These are phyloP conservation scores for Apodemus agrarius DNA, from an alignment of 2,797 vertebrate species.

Conservation along the genomic window DNA sequence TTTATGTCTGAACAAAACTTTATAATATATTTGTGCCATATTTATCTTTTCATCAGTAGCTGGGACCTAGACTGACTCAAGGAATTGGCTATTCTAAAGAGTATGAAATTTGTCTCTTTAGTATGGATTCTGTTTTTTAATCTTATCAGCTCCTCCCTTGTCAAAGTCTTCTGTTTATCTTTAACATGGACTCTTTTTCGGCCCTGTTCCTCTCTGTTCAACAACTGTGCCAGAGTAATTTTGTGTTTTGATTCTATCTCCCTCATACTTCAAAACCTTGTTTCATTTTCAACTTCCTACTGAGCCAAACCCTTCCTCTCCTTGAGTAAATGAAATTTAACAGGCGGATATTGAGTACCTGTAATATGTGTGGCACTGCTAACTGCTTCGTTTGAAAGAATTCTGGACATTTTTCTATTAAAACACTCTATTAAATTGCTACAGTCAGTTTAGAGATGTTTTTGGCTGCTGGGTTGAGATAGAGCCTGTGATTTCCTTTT, in stretches of 20 bases:
- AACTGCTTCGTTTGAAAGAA: background rate
- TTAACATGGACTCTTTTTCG: background rate
- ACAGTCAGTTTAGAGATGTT: background rate
- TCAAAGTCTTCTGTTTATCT: background rate
- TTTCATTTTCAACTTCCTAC: constrained; percentile 25
- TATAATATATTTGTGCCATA: background rate
- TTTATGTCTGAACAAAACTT: background rate
- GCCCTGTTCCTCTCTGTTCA: background rate
- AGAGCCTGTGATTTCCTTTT: background rate
- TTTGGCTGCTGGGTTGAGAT: background rate
- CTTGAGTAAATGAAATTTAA: constrained; percentile 61
- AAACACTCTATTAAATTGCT: constrained; percentile 19
- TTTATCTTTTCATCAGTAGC: background rate
- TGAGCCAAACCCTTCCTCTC: constrained; percentile 23
- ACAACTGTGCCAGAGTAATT: background rate
- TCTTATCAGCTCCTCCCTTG: background rate
- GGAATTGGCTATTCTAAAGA: background rate
- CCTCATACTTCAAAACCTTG: background rate
- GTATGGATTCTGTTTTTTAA: background rate
- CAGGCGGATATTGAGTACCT: constrained; percentile 13
- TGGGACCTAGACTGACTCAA: background rate
- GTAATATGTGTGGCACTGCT: background rate
- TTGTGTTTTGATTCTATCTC: constrained; percentile 12
- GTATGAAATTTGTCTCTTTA: background rate
- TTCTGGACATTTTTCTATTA: constrained; percentile 13